Evolutionary conservation across 2,797 vertebrate genomes (phyloP), one percentile per base, ranked within the genome.

Genomic region (Eulemur coronatus): DNA sequence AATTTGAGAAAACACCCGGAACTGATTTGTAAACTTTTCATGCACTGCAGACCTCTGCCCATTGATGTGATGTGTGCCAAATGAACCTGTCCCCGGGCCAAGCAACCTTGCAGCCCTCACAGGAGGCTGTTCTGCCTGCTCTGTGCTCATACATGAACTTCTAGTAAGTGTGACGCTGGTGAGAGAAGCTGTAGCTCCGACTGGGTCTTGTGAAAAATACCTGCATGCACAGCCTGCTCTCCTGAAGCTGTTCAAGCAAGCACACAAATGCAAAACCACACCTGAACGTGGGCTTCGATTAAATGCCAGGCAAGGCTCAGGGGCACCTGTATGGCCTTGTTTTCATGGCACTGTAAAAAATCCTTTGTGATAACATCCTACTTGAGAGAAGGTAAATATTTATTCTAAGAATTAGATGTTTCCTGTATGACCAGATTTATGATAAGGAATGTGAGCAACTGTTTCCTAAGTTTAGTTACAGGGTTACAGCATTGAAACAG

Each of bases 341-440:
- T 85, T 72, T 78, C 85, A 50, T 55, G 10, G 20, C 82, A 35
- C 43, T 18, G 41, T 50, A 41, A n/a, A 75, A 92, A 93, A 81
- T 28, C 90, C 94, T 96, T 73, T 90, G 87, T 94, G 72, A 90
- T 38, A 84, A 79, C 43, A 97, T 22, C 43, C 92, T 46, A 46
- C 85, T 79, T 95, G 57, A 75, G 38, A 87, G 61, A 82, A 14
- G 13, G 82, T 87, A 97, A 97, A 93, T 96, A 96, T 97, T 95
- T 92, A 92, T 70, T 96, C 85, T 91, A 75, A 92, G 91, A 96
- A 75, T 82, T 69, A 96, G 95, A 89, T 82, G 92, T 86, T 97
- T 97, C 95, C 97, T 95, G 95, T 97, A 59, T 95, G 96, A 76
- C 85, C 28, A 94, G 86, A 95, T 87, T 65, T 90, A 79, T 75